A percentile compares a stretch with the other conserved stretches of the same genome.
These are phyloP conservation scores for Rhimphoctona megacephalus DNA, from an alignment of 2,888 invertebrate species.

Conservation along the genomic window DNA sequence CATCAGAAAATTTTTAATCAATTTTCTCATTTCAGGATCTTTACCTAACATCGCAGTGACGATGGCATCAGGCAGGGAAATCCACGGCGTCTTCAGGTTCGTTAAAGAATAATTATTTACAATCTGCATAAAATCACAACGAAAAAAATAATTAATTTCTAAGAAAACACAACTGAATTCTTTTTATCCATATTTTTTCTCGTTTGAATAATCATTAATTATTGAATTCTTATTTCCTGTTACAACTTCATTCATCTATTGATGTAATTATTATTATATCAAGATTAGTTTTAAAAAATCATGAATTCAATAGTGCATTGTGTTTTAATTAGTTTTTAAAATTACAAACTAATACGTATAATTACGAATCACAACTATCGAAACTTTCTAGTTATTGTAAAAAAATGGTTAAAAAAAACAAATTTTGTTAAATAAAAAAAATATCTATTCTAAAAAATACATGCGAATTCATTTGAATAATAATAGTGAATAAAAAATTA, in stretches of 20 bases:
- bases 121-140: background rate
- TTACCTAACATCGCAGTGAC: conserved; percentile 80
- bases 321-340: background rate
- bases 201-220: too few species aligned
- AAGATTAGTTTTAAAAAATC: background rate
- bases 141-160: background rate
- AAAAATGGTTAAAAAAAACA: background rate
- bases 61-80: conserved; percentile 80
- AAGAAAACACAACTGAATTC: background rate
- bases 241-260: too few species aligned
- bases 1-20: background rate
- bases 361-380: background rate
- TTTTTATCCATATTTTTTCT: background rate
- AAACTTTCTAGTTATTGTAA: background rate
- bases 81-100: conserved; percentile 80
- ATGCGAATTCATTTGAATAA: background rate
- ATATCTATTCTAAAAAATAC: background rate
- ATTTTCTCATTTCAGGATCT: conserved; percentile 74
- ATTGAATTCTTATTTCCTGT: too few species aligned
- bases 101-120: conserved; percentile 14
- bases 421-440: background rate
- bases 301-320: background rate
- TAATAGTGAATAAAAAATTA: too few species aligned
- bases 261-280: too few species aligned
- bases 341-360: background rate